Conservation (phyloP, 2,113 vertebrate species). For the Entelurus aequoreus region DNA sequence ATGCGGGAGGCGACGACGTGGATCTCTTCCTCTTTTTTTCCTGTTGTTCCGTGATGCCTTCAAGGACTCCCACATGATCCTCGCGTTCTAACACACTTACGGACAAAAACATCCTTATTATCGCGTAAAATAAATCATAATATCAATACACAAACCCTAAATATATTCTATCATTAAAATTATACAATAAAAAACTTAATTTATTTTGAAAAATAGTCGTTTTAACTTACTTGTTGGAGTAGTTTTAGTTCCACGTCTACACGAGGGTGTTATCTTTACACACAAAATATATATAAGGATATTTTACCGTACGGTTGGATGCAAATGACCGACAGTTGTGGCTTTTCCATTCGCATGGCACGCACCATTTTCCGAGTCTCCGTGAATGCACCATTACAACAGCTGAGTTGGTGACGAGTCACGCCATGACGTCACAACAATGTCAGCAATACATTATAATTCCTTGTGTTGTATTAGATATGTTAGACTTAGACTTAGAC, state of each 20-base stretch:
- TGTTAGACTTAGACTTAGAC: no score
- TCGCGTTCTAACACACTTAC: not conserved
- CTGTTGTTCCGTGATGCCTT: slow-evolving; percentile 48
- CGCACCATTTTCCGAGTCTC: not conserved
- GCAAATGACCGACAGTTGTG: no score
- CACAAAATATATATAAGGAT: no score
- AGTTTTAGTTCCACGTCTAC: no score
- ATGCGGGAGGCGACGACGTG: slow-evolving; percentile 53
- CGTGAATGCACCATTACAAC: slow-evolving; percentile 36
- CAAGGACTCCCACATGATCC: slow-evolving; percentile 13
- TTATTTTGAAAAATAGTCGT: no score
- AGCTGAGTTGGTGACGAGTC: slow-evolving; percentile 55
- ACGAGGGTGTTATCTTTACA: no score
- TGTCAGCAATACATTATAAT: not conserved
- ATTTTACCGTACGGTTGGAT: no score
- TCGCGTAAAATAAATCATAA: not conserved
- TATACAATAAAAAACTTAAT: no score
- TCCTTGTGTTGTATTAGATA: not conserved
- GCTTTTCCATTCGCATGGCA: not conserved
- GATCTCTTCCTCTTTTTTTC: slow-evolving; percentile 54
- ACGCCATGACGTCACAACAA: slow-evolving; percentile 49
- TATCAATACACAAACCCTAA: not conserved
- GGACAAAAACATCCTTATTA: not conserved
- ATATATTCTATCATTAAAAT: no score
- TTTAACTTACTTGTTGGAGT: no score